These are phyloP conservation scores for Lamproptera curius DNA, from an alignment of 2,888 invertebrate genomes.

Conservation along the genomic window DNA sequence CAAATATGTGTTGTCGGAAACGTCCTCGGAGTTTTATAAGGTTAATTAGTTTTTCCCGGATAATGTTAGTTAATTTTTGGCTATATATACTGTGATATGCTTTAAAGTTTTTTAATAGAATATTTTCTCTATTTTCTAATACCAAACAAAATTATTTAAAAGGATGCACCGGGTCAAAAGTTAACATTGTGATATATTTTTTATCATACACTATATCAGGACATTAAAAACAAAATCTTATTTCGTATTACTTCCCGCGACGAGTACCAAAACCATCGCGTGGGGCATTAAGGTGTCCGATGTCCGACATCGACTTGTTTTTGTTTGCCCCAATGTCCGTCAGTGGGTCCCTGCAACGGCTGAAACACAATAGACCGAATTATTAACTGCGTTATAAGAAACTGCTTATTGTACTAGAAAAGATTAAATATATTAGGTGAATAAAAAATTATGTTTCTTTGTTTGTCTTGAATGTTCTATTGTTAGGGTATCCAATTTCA, in stretches of 20 bases:
- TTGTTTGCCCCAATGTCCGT: constrained; percentile 42
- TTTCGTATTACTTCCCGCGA: constrained; percentile 23
- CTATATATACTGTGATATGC: no score
- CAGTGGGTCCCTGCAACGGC: constrained; percentile 32
- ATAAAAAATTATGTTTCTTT: neutral
- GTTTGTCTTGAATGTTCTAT: neutral
- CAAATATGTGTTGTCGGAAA: no score
- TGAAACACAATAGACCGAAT: constrained; percentile 11
- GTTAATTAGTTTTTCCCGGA: no score
- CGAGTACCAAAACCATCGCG: constrained; percentile 43
- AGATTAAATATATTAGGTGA: neutral
- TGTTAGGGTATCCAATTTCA: neutral
- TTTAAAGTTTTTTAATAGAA: no score
- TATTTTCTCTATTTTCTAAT: no score
- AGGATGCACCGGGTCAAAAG: no score
- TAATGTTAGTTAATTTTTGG: no score
- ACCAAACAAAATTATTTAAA: no score
- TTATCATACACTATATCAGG: no score
- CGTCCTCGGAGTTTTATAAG: no score
- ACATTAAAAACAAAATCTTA: constrained; percentile 3
- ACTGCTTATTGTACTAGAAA: neutral
- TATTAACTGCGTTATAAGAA: constrained; percentile 6
- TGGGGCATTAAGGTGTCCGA: constrained; percentile 51
- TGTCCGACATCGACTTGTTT: constrained; percentile 42
- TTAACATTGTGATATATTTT: no score